Base-by-base conservation (phyloP, 2,113 vertebrate species). In the Daphoenositta chrysoptera region DNA sequence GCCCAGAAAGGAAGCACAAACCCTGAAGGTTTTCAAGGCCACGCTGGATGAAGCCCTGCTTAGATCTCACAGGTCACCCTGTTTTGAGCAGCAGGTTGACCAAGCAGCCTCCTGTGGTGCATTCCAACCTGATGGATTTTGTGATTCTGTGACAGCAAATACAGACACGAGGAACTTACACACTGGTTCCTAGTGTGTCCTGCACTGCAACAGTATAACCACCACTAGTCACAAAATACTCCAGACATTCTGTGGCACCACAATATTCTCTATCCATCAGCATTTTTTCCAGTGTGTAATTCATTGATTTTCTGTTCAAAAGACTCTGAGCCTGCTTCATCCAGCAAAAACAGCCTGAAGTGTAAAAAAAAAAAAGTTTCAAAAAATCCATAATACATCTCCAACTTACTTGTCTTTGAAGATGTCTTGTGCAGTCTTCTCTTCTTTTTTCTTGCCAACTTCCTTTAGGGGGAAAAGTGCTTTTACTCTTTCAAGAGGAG, bases 401-500 rank as follows among this genome's bases (percentile, higher is more conserved):
- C 31, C 31, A 89, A 96, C 97, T 96, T 95, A 99, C 99, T 97
- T 98, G 93, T 98, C 98, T 93, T 98, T 98, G 97, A 99, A 99
- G 86, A 99, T 96, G 82, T 99, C 98, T 91, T 99, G 98, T 53
- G 98, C 99, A 45, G 99, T 99, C 93, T 98, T 98, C 39, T 98
- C 97, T 68, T 98, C 98, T 97, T 99, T 99, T 96, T 97, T 99
- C 97, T 98, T 99, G 96, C 97, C 84, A 89, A 98, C 98, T 94
- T 99, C 98, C 47, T 98, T 98, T 54, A 99, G 98, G 39, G 99
- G 98, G 82, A 99, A 99, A 53, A 97, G 97, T 54, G 89, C 97
- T 97, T 99, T 99, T 84, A 99, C 60, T 97, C 98, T 98, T 89
- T 98, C 97, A 61, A 99, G 98, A 37, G 98, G 89, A 93, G 61